Evolutionary conservation across 2,113 vertebrate genomes (phyloP).

Genomic region (Cheirogaleus medius): DNA sequence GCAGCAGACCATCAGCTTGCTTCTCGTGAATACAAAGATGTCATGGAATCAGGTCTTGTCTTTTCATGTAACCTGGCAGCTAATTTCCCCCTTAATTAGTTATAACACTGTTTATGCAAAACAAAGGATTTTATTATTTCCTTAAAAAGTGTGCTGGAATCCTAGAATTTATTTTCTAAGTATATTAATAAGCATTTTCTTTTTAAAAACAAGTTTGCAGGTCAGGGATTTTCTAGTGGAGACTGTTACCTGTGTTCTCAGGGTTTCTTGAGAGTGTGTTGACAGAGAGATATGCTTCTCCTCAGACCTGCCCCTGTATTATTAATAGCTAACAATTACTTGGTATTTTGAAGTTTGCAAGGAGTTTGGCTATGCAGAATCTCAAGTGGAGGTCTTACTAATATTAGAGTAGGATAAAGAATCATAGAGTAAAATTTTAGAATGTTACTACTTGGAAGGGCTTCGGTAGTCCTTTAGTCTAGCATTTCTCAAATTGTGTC

Average conservation of each 20-base stretch:
- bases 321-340: neutral
- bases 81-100: slow-evolving; percentile 61
- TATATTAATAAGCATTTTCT: slow-evolving; percentile 4
- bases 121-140: slow-evolving; percentile 56
- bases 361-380: neutral
- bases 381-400: neutral
- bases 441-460: neutral
- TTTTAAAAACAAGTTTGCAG: neutral
- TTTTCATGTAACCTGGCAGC: slow-evolving; percentile 64
- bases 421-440: slow-evolving; percentile 16
- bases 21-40: slow-evolving; percentile 53
- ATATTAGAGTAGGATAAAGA: neutral
- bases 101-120: slow-evolving; percentile 33
- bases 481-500: neutral
- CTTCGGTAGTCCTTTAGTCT: neutral
- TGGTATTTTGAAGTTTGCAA: slow-evolving; percentile 14
- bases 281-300: neutral
- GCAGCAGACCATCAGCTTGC: slow-evolving; percentile 77
- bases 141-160: slow-evolving; percentile 31
- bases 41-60: slow-evolving; percentile 16
- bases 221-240: slow-evolving; percentile 24
- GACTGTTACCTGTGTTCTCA: neutral
- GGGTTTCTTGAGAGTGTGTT: neutral
- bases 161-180: slow-evolving; percentile 43
- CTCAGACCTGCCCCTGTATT: neutral